Evolutionary conservation across 2,888 invertebrate genomes (phyloP).

Genomic region (Dascillus cervinus): DNA sequence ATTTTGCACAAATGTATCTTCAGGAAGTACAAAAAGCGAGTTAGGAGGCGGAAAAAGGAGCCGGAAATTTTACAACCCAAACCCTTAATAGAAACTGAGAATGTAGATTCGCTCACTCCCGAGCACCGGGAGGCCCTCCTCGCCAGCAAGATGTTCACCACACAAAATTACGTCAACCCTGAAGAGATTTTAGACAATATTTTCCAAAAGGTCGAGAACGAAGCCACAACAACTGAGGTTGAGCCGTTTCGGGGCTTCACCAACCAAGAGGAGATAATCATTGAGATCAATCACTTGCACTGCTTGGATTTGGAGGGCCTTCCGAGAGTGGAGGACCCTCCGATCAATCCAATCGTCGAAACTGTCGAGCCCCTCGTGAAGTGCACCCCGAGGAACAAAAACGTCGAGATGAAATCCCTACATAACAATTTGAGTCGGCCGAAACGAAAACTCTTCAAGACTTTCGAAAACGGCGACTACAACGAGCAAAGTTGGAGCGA

Average conservation of each 20-base stretch:
- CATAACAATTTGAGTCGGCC: conserved; percentile 23
- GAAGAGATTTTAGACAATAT: too few species aligned
- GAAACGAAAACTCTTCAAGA: conserved; percentile 5
- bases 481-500: conserved; percentile 8
- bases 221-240: background rate
- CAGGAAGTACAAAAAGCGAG: too few species aligned
- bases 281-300: background rate
- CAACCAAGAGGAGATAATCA: background rate
- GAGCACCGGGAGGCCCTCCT: conserved; percentile 12
- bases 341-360: background rate
- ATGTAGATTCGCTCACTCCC: conserved; percentile 10
- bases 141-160: conserved; percentile 13
- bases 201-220: too few species aligned
- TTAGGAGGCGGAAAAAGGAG: too few species aligned
- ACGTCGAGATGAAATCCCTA: conserved; percentile 17
- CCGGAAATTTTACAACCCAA: too few species aligned
- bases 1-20: too few species aligned
- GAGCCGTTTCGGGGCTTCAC: background rate
- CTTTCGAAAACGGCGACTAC: conserved; percentile 4
- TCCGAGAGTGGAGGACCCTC: background rate
- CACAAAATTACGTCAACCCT: too few species aligned
- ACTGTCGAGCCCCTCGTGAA: background rate
- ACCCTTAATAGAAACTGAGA: conserved; percentile 2
- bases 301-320: background rate
- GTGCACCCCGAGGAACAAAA: background rate